Evolutionary conservation across 2,797 vertebrate genomes (phyloP).

Genomic region (Coreius guichenoti): DNA sequence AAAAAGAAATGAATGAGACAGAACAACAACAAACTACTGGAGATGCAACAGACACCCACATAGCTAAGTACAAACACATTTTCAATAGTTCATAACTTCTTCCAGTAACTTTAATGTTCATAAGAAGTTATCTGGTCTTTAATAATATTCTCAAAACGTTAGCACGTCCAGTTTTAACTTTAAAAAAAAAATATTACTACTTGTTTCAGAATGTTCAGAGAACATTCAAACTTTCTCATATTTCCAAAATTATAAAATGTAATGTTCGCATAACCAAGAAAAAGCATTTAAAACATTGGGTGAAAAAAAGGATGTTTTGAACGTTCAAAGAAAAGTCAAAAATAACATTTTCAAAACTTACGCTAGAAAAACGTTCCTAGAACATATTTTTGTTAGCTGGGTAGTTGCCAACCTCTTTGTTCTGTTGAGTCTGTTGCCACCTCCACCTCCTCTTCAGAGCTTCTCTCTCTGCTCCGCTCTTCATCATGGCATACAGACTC

Average conservation of each 20-base stretch:
- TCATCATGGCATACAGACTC: constrained; percentile 97
- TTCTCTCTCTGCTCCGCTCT: constrained; percentile 91
- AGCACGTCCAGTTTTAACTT: too few species aligned
- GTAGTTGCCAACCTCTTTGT: constrained; percentile 89
- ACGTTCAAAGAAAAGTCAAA: not conserved
- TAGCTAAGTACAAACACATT: not conserved
- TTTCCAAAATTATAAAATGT: not conserved
- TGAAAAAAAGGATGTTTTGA: not conserved
- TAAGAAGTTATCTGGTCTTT: not conserved
- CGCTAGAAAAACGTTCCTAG: not conserved
- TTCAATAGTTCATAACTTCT: not conserved
- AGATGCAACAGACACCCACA: not conserved
- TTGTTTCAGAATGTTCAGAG: not conserved
- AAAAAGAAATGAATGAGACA: not conserved
- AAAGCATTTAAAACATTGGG: not conserved
- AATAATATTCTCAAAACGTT: not conserved
- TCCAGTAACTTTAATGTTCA: not conserved
- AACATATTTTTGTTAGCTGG: not conserved
- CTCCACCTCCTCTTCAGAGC: constrained; percentile 96
- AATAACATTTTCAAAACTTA: not conserved
- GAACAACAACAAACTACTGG: not conserved
- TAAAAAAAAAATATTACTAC: not conserved
- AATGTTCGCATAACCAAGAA: not conserved
- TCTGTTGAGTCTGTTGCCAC: constrained; percentile 99
- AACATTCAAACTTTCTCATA: not conserved